phyloP scores from a whole-genome alignment of 2,113 vertebrate genomes.

The Saguinus midas region DNA sequence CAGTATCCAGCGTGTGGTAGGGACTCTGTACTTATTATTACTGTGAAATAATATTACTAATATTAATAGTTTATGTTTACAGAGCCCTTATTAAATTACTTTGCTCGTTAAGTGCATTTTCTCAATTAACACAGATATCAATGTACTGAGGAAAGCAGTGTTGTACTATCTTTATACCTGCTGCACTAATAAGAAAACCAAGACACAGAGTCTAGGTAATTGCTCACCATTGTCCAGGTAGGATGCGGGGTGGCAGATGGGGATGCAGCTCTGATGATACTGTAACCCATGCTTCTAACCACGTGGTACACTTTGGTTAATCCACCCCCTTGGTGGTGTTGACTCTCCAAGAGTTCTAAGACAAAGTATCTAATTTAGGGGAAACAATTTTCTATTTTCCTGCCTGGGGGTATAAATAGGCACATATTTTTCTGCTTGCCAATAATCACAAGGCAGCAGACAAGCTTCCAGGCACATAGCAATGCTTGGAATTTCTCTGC shows the following conservation, averaged over 20 bases:
- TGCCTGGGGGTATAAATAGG: neutral
- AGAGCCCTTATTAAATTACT: slow-evolving; percentile 40
- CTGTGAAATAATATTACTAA: neutral
- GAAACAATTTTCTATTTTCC: neutral
- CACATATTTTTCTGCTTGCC: neutral
- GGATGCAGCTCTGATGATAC: neutral
- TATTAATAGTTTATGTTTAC: slow-evolving; percentile 14
- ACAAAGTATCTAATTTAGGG: neutral
- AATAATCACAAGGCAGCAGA: neutral
- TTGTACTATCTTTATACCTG: neutral
- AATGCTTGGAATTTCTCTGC: neutral
- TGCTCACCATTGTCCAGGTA: neutral
- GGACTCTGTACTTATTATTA: neutral
- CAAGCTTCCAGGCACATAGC: neutral
- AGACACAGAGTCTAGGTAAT: neutral
- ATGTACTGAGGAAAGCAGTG: neutral
- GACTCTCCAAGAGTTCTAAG: neutral
- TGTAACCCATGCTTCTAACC: neutral
- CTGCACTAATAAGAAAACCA: neutral
- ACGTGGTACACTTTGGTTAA: neutral
- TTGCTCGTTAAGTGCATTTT: slow-evolving; percentile 13
- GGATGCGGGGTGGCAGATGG: neutral
- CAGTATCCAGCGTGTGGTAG: neutral
- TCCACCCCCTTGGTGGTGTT: neutral
- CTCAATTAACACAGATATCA: neutral